phyloP scores from a whole-genome alignment of 2,888 invertebrate species.

The Hirtodrosophila cameraria region DNA sequence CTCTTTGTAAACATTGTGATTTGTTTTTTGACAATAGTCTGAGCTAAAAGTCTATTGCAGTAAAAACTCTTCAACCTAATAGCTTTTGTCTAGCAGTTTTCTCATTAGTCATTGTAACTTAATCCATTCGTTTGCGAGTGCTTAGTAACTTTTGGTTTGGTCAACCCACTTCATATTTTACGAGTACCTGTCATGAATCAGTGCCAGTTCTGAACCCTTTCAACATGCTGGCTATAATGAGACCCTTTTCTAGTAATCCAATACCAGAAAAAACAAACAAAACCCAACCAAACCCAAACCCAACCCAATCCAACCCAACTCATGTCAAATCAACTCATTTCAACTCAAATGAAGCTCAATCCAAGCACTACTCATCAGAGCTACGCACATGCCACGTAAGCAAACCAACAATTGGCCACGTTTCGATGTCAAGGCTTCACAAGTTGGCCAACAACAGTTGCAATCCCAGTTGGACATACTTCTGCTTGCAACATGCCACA shows the following conservation, averaged over 20 bases:
- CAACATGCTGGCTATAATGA: slow-evolving; percentile 14
- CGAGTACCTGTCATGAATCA: slow-evolving; percentile 59
- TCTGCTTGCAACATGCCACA: slow-evolving; percentile 64
- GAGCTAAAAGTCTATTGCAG: background rate
- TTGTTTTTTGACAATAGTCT: background rate
- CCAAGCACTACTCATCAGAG: background rate
- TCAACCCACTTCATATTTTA: slow-evolving; percentile 29
- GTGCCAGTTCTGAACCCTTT: slow-evolving; percentile 31
- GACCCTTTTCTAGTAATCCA: slow-evolving; percentile 59
- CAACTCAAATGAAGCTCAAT: slow-evolving; percentile 4
- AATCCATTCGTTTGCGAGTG: slow-evolving; percentile 23
- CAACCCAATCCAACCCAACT: slow-evolving; percentile 2
- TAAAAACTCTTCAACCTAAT: slow-evolving; percentile 15
- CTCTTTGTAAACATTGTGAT: no score
- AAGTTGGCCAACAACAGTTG: slow-evolving; percentile 28
- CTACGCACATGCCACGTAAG: slow-evolving; percentile 53
- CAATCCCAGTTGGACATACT: slow-evolving; percentile 34
- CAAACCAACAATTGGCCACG: slow-evolving; percentile 58
- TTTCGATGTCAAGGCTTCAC: slow-evolving; percentile 54
- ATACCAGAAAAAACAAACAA: slow-evolving; percentile 24
- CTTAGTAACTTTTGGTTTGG: slow-evolving; percentile 6
- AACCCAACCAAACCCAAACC: slow-evolving; percentile 7
- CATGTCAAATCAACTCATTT: slow-evolving; percentile 9
- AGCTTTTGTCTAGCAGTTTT: slow-evolving; percentile 2
- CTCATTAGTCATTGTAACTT: slow-evolving; percentile 49